Evolutionary conservation across 2,888 invertebrate genomes (phyloP), one percentile per base, ranked within the genome.

Genomic region (Agrotis ipsilon): DNA sequence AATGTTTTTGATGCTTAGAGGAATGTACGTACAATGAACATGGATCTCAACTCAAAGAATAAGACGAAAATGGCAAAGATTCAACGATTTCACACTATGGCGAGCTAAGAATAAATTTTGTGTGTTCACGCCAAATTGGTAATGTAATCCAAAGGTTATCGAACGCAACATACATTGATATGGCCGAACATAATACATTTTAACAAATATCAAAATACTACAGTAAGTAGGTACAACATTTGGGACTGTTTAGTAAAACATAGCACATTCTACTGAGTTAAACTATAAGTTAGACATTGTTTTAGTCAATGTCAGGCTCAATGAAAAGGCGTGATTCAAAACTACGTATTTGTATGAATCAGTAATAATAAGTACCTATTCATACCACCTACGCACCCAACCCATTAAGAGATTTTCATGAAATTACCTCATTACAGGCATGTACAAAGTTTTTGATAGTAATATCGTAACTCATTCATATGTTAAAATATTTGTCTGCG

Each of bases 401-500:
- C 52, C 61, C 57, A 69, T 62, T 64, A 39, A 24, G 18, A 74
- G 57, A 69, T 73, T 75, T 69, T 73, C 49, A 72, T 68, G 64
- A 75, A 67, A 54, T 68, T 63, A 61, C 68, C 39, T 52, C 49
- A 52, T 11, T 52, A 57, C 5, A 46, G 16, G 21, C 45, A 46
- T 21, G 16, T 21, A 45, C 27, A 72, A 62, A 16, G 39, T 58
- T 67, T 39, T 67, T 72, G 60, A 61, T 52, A 57, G 66, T 64
- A 63, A 57, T 61, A 57, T 54, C 27, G 52, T 71, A 66, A 76
- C 27, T 65, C 68, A 71, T 79, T 81, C 69, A 48, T 64, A 49
- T 74, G 73, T 61, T 60, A 62, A 75, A 77, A 75, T 71, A 75
- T 74, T 67, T 72, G 70, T 82, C 70, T 84, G 72, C 82, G 84